These are phyloP conservation scores for Struthio camelus DNA, from an alignment of 2,113 vertebrate genomes.

Conservation along the genomic window DNA sequence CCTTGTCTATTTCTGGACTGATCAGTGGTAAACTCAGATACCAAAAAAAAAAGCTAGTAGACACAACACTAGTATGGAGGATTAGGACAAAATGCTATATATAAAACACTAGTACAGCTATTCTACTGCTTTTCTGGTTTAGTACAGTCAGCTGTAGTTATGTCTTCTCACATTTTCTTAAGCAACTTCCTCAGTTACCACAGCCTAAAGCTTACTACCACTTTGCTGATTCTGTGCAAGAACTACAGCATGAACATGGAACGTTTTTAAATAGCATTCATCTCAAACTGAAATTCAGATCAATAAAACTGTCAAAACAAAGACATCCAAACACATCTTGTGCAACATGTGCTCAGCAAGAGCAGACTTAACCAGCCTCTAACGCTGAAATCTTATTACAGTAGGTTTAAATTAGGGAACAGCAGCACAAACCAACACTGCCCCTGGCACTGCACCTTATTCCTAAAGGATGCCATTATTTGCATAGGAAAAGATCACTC, in stretches of 20 bases:
- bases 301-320: not conserved
- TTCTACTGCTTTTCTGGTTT: accelerated
- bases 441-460: not conserved
- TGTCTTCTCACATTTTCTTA: not conserved
- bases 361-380: not conserved
- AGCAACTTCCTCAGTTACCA: conserved; percentile 24
- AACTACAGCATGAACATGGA: not conserved
- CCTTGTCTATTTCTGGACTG: not conserved
- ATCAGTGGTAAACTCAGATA: not conserved
- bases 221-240: not conserved
- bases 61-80: not conserved
- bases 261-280: not conserved
- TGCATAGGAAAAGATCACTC: not conserved
- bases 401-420: not conserved
- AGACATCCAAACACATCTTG: not conserved
- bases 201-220: not conserved
- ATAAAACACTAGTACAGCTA: not conserved
- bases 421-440: not conserved
- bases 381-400: not conserved
- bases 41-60: not conserved
- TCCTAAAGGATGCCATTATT: not conserved
- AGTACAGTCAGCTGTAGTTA: not conserved
- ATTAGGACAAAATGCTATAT: not conserved
- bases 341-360: accelerated
- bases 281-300: not conserved